Base-by-base conservation (phyloP, 2,113 vertebrate genomes). In the Tragelaphus strepsiceros region DNA sequence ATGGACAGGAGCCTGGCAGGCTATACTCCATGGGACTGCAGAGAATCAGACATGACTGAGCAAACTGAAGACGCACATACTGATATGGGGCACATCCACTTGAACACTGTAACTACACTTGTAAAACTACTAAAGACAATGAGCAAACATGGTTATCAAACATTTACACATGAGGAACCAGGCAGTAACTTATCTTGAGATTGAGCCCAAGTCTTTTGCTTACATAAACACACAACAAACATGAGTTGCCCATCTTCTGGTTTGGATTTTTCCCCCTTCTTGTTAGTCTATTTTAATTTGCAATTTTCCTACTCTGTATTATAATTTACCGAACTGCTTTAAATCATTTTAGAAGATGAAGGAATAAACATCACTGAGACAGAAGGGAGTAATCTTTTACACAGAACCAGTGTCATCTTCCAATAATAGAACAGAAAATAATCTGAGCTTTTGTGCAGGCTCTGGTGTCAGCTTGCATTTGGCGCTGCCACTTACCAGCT, bases 331-430 rank as follows among this genome's bases (percentile, higher is more conserved):
- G 16, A 93, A 46, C 10, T 46, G n/a, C 56, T 81, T 88, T 46
- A 88, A 77, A 87, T 83, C 58, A 95, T 84, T 95, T 88, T 78
- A 91, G 56, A 35, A 81, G 92, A 17, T 85, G 51, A 86, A 89
- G 53, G 49, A 59, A 77, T 28, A 82, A 61, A 82, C 58, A 87
- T 84, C 49, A 89, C 80, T 24, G 4, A 84, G 28, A 30, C n/a
- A 39, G 46, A 56, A 83, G 21, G n/a, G 51, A 46, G 19, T 56
- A n/a, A 35, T 77, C 62, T 82, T 59, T 1, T 19, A 28, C 62
- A 56, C 2, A 84, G 54, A 78, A 86, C 11, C 12, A 49, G 26
- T 30, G 46, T 19, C 24, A 28, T 51, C 62, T 90, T 85, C 78
- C 28, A 46, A 43, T 0, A 46, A 58, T 1, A 56, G 43, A 61